These are phyloP conservation scores for Pseudanteris insignis DNA, from an alignment of 2,888 invertebrate genomes.

Conservation along the genomic window DNA sequence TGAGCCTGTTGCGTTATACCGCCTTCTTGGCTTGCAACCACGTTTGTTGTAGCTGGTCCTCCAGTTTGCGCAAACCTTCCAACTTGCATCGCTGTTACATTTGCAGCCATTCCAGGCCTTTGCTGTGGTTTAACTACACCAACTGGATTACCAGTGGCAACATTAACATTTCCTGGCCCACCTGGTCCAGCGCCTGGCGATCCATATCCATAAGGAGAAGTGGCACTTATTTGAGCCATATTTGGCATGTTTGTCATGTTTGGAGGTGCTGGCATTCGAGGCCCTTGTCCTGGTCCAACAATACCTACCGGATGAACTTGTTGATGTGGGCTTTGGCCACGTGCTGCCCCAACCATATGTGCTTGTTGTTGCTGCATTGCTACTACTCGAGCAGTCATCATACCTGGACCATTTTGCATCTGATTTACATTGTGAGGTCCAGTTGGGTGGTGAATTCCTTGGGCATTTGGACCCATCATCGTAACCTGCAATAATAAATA, in stretches of 20 bases:
- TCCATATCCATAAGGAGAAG: constrained; percentile 65
- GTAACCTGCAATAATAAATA: no score
- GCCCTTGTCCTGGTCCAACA: constrained; percentile 69
- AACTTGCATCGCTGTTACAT: constrained; percentile 63
- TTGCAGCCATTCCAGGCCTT: constrained; percentile 63
- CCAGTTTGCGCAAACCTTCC: constrained; percentile 66
- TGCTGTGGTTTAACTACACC: constrained; percentile 71
- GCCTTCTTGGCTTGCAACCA: constrained; percentile 71
- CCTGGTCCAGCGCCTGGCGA: constrained; percentile 58
- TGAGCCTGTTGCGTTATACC: constrained; percentile 79
- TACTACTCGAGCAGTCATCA: constrained; percentile 70
- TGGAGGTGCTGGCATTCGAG: constrained; percentile 72
- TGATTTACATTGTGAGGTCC: constrained; percentile 58
- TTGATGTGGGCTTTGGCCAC: constrained; percentile 66
- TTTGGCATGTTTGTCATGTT: constrained; percentile 67
- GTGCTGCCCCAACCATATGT: constrained; percentile 60
- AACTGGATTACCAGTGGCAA: constrained; percentile 58
- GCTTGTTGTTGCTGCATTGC: constrained; percentile 60
- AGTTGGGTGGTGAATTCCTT: constrained; percentile 61
- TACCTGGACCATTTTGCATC: constrained; percentile 80
- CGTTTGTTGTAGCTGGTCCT: constrained; percentile 69
- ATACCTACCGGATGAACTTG: constrained; percentile 66
- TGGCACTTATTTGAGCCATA: constrained; percentile 64
- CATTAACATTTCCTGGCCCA: constrained; percentile 53
- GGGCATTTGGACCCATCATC: constrained; percentile 71